Base-by-base conservation (phyloP, 2,888 invertebrate genomes). In the Dilophus febrilis region DNA sequence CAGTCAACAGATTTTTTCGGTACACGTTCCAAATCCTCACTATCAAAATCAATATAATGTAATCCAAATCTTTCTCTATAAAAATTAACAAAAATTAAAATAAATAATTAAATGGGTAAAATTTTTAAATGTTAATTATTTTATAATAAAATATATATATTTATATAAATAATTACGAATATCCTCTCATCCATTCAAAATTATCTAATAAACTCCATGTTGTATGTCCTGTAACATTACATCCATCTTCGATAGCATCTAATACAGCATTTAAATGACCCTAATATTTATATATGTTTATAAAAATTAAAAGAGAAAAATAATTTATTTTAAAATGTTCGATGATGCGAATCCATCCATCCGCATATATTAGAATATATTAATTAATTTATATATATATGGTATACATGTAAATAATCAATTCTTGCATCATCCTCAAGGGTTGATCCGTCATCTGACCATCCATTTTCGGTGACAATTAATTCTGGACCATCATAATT, bases 161-260 rank as follows among this genome's bases (percentile, higher is more conserved):
- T 11, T 17, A 10, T 30, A 17, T 28, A n/a, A n/a, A n/a, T n/a
- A 55, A 66, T 64, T 53, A 71, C 66, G 55, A 60, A 50, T 71
- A 77, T 22, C 76, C 77, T 33, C 50, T 49, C 12, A 53, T 53
- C 74, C 76, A 77, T 52, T 77, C 75, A 48, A 77, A 74, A 47
- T 70, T 73, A 48, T 79, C 78, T 51, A 77, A 64, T 4, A 78
- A 53, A 28, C 71, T 71, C 73, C 76, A 74, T 1, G 64, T 66
- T 1, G 67, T 64, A 49, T 74, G 77, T 0, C 67, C 71, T 42
- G 49, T 55, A 2, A 71, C 52, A 46, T 69, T 58, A 40, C 65
- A 67, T 0, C 52, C 37, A 35, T 65, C 66, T 5, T 67, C 64
- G 0, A 68, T 46, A 0, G 70, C 70, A 36, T 67, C 59, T 17